Evolutionary conservation across 1,140 invertebrate species (phyloP).

Genomic region (Drosophila setifemur): DNA sequence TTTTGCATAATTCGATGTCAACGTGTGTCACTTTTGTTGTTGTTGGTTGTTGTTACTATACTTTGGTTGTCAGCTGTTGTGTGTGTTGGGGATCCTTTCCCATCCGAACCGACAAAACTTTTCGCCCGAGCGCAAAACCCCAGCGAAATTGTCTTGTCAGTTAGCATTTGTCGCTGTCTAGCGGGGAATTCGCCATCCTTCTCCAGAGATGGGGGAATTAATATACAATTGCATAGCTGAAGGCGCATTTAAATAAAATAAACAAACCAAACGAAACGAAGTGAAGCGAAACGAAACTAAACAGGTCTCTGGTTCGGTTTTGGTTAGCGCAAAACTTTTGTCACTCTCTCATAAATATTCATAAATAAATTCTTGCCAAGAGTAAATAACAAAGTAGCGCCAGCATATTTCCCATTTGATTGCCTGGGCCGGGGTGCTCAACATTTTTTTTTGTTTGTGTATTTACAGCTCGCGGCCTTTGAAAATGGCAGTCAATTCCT

Average conservation of each 20-base stretch:
- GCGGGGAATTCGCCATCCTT: constrained; percentile 15
- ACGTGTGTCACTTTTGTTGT: constrained; percentile 67
- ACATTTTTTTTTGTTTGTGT: constrained; percentile 26
- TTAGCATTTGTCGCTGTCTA: constrained; percentile 76
- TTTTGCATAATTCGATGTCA: constrained; percentile 74
- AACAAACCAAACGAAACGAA: constrained; percentile 43
- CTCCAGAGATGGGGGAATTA: constrained; percentile 55
- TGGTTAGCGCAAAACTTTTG: constrained; percentile 54
- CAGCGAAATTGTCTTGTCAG: constrained; percentile 77
- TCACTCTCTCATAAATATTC: constrained; percentile 77
- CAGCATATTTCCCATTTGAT: constrained; percentile 79
- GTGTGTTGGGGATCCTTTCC: constrained; percentile 33
- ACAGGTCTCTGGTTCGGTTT: constrained; percentile 22
- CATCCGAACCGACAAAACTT: constrained; percentile 33
- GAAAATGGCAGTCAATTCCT: constrained; percentile 70
- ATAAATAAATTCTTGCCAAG: constrained; percentile 61
- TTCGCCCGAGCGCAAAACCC: constrained; percentile 21
- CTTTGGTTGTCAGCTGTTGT: constrained; percentile 50
- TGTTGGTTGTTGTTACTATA: constrained; percentile 25
- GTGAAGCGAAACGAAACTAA: constrained; percentile 42
- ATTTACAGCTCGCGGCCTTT: constrained; percentile 49
- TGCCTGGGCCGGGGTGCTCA: constrained; percentile 27
- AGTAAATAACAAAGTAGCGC: constrained; percentile 39
- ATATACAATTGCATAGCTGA: constrained; percentile 79
- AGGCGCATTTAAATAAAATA: constrained; percentile 80